Percentiles rank a stretch among this genome's conserved stretches.
These are phyloP conservation scores for Lacerta viridis DNA, from an alignment of 2,797 vertebrate genomes.

Conservation along the genomic window DNA sequence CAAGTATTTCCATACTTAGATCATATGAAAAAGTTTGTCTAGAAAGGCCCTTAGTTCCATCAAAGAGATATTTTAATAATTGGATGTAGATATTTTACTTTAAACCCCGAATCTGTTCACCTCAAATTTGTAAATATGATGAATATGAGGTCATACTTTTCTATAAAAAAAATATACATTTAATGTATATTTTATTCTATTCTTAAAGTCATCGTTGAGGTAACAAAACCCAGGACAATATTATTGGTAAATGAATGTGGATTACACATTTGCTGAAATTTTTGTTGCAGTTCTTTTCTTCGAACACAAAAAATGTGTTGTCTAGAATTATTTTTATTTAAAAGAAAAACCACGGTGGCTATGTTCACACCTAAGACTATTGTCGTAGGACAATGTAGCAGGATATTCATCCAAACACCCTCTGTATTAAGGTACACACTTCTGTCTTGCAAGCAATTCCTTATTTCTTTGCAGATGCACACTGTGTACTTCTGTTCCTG, in stretches of 20 bases:
- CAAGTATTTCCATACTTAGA: not conserved
- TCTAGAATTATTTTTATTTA: conserved; percentile 56
- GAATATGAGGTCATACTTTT: conserved; percentile 59
- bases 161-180: conserved; percentile 72
- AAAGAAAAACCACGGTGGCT: conserved; percentile 35
- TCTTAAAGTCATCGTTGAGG: conserved; percentile 52
- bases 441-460: conserved; percentile 61
- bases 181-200: conserved; percentile 64
- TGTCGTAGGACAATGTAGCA: conserved; percentile 44
- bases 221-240: conserved; percentile 47
- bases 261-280: conserved; percentile 75
- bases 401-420: conserved; percentile 53
- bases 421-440: conserved; percentile 41
- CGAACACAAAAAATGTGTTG: conserved; percentile 23
- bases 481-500: conserved; percentile 66
- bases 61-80: conserved; percentile 71
- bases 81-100: conserved; percentile 73
- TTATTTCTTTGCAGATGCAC: conserved; percentile 60
- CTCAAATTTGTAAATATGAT: conserved; percentile 67
- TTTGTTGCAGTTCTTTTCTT: conserved; percentile 66
- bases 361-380: conserved; percentile 43
- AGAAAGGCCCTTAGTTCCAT: conserved; percentile 34
- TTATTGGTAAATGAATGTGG: conserved; percentile 52
- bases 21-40: conserved; percentile 8
- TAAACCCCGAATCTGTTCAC: conserved; percentile 59